These are phyloP conservation scores for Rhinopomastus cyanomelas DNA, from an alignment of 2,113 vertebrate species.

Conservation along the genomic window DNA sequence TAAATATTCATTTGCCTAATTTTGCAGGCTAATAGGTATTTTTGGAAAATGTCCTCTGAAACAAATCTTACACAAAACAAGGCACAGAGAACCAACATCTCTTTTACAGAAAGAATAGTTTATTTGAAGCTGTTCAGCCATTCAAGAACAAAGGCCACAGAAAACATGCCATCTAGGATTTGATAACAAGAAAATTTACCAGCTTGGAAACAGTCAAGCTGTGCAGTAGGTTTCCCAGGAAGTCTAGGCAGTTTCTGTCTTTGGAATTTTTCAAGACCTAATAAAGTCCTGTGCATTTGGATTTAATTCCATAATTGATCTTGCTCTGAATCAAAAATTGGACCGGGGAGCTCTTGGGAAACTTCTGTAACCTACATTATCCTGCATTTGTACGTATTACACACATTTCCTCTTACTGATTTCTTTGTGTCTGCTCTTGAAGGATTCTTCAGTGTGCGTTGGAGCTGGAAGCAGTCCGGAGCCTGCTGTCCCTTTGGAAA, in stretches of 20 bases:
- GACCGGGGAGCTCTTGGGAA: not conserved
- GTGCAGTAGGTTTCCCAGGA: not conserved
- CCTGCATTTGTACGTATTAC: not conserved
- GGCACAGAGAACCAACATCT: accelerated
- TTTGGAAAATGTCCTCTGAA: not conserved
- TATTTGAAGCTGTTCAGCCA: not conserved
- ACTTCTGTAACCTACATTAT: not conserved
- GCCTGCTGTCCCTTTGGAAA: not conserved
- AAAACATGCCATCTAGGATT: not conserved
- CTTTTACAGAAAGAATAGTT: not conserved
- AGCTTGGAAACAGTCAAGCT: not conserved
- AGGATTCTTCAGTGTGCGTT: not conserved
- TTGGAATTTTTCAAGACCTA: not conserved
- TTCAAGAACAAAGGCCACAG: not conserved
- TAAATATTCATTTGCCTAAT: not conserved
- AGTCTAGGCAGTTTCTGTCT: not conserved
- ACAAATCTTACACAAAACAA: not conserved
- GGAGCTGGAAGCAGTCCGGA: not conserved
- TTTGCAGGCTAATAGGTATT: not conserved
- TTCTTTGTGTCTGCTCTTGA: not conserved
- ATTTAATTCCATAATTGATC: not conserved
- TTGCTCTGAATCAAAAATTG: not conserved
- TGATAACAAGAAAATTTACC: not conserved
- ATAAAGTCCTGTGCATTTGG: not conserved
- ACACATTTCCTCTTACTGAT: not conserved